These are phyloP conservation scores for Leptura quadrifasciata DNA, from an alignment of 2,888 invertebrate species.

Conservation along the genomic window DNA sequence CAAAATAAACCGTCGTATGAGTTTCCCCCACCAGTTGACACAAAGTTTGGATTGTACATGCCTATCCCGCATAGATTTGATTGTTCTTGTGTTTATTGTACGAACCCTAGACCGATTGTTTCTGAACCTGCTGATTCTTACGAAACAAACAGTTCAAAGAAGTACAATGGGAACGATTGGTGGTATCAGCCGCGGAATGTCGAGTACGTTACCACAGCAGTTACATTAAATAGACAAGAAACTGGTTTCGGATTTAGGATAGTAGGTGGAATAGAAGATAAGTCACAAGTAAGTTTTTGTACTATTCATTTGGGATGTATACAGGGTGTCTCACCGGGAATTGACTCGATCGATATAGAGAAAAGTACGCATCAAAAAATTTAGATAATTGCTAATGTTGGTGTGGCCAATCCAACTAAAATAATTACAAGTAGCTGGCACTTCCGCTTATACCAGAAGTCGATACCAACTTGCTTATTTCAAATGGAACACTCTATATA, in stretches of 20 bases:
- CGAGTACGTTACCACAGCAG: constrained; percentile 71
- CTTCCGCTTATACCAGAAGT: too few species aligned
- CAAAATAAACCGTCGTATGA: constrained; percentile 68
- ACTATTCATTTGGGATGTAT: too few species aligned
- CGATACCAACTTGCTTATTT: too few species aligned
- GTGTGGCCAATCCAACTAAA: too few species aligned
- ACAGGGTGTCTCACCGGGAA: too few species aligned
- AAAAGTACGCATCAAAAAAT: too few species aligned
- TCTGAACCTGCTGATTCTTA: constrained; percentile 58
- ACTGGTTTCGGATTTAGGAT: constrained; percentile 98
- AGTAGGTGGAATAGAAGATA: constrained; percentile 98
- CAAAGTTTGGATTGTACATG: constrained; percentile 68
- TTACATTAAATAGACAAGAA: constrained; percentile 91
- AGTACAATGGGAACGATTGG: constrained; percentile 60
- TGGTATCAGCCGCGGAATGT: constrained; percentile 63
- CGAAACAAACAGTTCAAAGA: constrained; percentile 59
- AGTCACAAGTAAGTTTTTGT: constrained; percentile 83
- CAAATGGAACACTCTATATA: too few species aligned
- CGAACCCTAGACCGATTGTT: constrained; percentile 59
- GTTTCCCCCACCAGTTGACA: constrained; percentile 66
- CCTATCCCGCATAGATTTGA: constrained; percentile 70
- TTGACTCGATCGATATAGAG: too few species aligned
- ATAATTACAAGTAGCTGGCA: too few species aligned
- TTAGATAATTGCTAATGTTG: too few species aligned
- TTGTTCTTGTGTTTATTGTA: constrained; percentile 70